Base-by-base conservation (phyloP, 2,797 vertebrate species). In the Naso thynnoides region DNA sequence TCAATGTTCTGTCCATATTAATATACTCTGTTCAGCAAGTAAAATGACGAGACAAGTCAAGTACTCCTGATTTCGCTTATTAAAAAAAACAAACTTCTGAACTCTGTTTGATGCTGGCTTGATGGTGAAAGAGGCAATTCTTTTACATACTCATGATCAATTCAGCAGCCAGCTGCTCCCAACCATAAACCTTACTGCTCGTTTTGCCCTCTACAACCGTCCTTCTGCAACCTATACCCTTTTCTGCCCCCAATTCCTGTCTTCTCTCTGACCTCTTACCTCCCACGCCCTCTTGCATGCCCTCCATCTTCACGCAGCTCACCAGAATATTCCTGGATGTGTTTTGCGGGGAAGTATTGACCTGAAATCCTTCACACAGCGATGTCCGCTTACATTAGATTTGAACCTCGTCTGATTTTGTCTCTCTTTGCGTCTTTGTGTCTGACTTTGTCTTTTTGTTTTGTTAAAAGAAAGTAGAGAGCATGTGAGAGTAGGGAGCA, bases 381-480 rank as follows among this genome's bases (percentile, higher is more conserved):
- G 68, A 33, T 41, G 47, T 56, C 60, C 69, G 68, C 83, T 89
- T 67, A 76, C 47, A 47, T 77, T 73, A 64, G 69, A 86, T 86
- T 65, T 80, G 48, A 3, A 8, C 58, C 82, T 36, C 14, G 14
- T 47, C 76, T 56, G 47, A 21, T 44, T 57, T 49, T 6, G 1
- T 59, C 67, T 72, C 64, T 55, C 39, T 29, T 27, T 11, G 24
- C 1, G 1, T 67, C 58, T 65, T 39, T 55, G 24, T 31, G 39
- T 70, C 64, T 71, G 4, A 15, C 41, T 74, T 58, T 21, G 21
- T 54, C 55, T 52, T 3, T 70, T 67, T 78, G 56, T 48, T 53
- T 67, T 60, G 26, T 73, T 69, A 29, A 74, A 62, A 65, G 48
- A 49, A 3, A 48, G 19, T 31, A 39, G 31, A 54, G 31, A 23